A percentile compares a stretch with the other conserved stretches of the same genome.
These are phyloP conservation scores for Caerostris extrusa DNA, from an alignment of 1,140 invertebrate genomes.

Conservation along the genomic window DNA sequence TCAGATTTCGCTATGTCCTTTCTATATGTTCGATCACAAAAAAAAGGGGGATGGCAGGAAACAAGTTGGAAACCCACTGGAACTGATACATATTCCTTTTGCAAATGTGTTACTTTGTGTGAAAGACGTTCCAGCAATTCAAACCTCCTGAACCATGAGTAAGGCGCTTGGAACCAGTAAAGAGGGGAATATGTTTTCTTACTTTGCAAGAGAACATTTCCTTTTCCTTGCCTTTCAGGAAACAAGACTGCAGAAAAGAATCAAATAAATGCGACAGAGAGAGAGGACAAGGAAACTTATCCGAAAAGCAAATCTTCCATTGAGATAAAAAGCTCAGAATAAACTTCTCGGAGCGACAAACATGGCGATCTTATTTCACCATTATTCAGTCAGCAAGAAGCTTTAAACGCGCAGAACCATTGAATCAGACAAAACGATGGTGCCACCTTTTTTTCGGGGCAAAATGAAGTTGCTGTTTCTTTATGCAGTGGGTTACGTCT, in stretches of 20 bases:
- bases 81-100: too few relatives aligned
- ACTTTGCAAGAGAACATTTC: not conserved
- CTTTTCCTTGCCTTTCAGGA: not conserved
- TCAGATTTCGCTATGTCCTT: not conserved
- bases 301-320: not conserved
- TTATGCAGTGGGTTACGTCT: not conserved
- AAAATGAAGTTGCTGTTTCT: not conserved
- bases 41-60: too few relatives aligned
- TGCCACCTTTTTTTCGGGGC: not conserved
- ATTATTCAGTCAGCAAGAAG: slow-evolving; percentile 11
- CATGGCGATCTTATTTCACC: slow-evolving; percentile 2
- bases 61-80: too few relatives aligned
- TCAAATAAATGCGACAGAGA: too few relatives aligned
- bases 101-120: not conserved
- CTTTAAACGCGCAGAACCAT: not conserved
- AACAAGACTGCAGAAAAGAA: too few relatives aligned
- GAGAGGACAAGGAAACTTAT: not conserved
- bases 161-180: not conserved
- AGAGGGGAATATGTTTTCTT: not conserved
- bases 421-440: not conserved
- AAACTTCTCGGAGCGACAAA: slow-evolving; percentile 16
- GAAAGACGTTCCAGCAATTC: not conserved
- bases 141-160: not conserved
- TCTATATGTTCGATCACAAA: too few relatives aligned
- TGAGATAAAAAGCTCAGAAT: slow-evolving; percentile 18